Base-by-base conservation (phyloP, 1,140 invertebrate genomes). In the Diachasma alloeum region DNA sequence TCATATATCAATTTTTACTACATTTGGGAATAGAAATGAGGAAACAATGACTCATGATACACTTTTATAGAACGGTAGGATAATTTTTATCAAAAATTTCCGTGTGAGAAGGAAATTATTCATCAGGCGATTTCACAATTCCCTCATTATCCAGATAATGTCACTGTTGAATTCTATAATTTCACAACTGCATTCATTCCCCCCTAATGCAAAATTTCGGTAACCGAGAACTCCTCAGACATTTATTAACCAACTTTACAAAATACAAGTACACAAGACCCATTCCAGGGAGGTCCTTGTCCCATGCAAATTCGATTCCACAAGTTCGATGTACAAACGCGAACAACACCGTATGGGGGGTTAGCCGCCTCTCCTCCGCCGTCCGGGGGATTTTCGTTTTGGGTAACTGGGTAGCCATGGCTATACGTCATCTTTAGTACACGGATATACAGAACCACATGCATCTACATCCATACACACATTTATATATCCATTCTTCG, bases 291-390 rank as follows among this genome's bases (percentile, higher is more conserved):
- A 59, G 17, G 72, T 79, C 77, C 76, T 82, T 78, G 80, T 83
- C 80, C 75, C 78, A 80, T 81, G 81, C 77, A 84, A 86, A 86
- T 85, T 78, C 78, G 78, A 83, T 85, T 85, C n/a, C 75, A 63
- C 67, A 80, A 84, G 80, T 84, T 84, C 78, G 66, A 82, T 82
- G n/a, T 59, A 56, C 17, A 66, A 76, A 36, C 22, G 53, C 70
- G 13, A 59, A 76, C 36, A 71, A 63, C 69, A 44, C 17, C n/a
- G 17, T 9, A 36, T 37, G 39, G 68, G 67, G 44, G 22, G 0
- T 42, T 11, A 46, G 19, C 36, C 36, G 36, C 36, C 36, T n/a
- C 10, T 39, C 31, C 67, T 22, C 67, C 31, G 36, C 5, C 9
- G 59, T 74, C 56, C 59, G 59, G 59, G 26, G 59, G 59, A 63